phyloP scores from a whole-genome alignment of 2,113 vertebrate genomes.

The Ifrita kowaldi region DNA sequence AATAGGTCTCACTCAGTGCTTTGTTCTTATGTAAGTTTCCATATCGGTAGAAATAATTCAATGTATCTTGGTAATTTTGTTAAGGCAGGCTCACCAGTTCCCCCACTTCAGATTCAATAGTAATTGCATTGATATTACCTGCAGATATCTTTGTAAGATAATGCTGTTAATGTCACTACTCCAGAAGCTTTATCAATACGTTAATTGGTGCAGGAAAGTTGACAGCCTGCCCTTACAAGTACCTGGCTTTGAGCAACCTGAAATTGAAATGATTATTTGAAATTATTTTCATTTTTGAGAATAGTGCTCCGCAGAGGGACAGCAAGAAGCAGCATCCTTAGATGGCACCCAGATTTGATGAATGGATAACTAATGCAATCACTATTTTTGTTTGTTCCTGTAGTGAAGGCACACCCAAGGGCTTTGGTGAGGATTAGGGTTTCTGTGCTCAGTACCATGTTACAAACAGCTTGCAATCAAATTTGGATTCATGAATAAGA shows the following conservation, averaged over 20 bases:
- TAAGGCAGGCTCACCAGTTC: neutral
- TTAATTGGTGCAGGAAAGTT: constrained; percentile 33
- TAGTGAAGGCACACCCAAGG: neutral
- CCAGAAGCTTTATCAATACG: constrained; percentile 25
- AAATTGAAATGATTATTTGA: constrained; percentile 14
- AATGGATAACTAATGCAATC: constrained; percentile 4
- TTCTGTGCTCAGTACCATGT: neutral
- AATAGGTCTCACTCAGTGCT: neutral
- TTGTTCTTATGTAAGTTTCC: constrained; percentile 11
- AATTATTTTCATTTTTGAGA: constrained; percentile 9
- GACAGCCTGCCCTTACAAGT: neutral
- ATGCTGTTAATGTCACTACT: constrained; percentile 41
- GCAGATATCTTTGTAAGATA: constrained; percentile 33
- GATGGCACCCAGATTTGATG: neutral
- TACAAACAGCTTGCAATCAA: constrained; percentile 2
- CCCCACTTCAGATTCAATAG: constrained; percentile 23
- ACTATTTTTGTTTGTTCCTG: constrained; percentile 7
- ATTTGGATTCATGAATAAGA: neutral
- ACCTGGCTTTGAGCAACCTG: neutral
- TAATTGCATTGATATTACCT: constrained; percentile 52
- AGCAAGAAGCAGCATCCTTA: neutral
- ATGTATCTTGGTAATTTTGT: constrained; percentile 37
- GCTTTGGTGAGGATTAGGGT: neutral
- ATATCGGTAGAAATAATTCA: constrained; percentile 17
- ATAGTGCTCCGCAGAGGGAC: neutral